Evolutionary conservation across 2,113 vertebrate species (phyloP).

Genomic region (Bagarius yarrelli): DNA sequence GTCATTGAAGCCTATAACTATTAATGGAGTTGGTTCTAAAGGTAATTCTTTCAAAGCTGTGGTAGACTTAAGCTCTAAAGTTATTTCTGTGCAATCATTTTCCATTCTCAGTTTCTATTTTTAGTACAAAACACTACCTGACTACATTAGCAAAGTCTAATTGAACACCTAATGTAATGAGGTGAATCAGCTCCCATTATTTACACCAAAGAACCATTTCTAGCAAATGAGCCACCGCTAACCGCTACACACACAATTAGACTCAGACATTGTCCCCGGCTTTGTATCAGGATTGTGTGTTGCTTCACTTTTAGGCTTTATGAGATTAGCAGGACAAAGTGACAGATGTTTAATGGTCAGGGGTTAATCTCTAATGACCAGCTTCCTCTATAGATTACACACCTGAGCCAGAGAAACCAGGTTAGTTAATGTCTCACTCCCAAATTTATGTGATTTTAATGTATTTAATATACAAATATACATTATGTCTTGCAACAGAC

Average conservation of each 20-base stretch:
- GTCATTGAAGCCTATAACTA: not conserved
- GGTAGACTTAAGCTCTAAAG: not conserved
- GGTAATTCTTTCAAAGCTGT: not conserved
- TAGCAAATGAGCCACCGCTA: not conserved
- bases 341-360: constrained; percentile 57
- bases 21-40: not conserved
- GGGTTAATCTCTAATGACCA: constrained; percentile 64
- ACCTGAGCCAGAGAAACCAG: not conserved
- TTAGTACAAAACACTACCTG: not conserved
- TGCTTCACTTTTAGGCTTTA: constrained; percentile 42
- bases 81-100: not conserved
- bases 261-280: not conserved
- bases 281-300: not conserved
- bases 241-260: not conserved
- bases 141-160: not conserved
- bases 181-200: not conserved
- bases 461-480: not conserved
- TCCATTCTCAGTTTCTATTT: constrained; percentile 2
- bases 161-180: constrained; percentile 13
- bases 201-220: not conserved
- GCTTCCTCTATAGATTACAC: constrained; percentile 62
- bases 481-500: not conserved
- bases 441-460: not conserved
- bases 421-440: not conserved
- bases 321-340: constrained; percentile 65